phyloP scores from a whole-genome alignment of 2,797 vertebrate genomes.

The Sitta carolinensis region DNA sequence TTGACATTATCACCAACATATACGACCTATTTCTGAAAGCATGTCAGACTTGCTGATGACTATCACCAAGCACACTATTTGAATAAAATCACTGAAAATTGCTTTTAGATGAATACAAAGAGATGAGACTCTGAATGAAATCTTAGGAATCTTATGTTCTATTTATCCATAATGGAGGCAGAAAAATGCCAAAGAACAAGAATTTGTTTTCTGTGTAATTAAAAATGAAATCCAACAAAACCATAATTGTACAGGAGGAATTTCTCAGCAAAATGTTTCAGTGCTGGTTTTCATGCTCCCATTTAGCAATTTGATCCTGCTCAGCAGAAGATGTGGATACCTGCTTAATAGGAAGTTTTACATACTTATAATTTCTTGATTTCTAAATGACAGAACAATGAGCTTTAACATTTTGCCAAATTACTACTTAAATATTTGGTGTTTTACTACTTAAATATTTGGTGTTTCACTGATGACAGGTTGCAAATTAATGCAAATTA shows the following conservation, averaged over 20 bases:
- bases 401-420: background rate
- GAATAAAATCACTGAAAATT: background rate
- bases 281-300: background rate
- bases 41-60: background rate
- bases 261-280: background rate
- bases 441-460: background rate
- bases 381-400: background rate
- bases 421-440: background rate
- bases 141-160: background rate
- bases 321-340: background rate
- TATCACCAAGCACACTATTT: background rate
- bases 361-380: background rate
- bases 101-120: background rate
- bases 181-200: background rate
- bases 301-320: background rate
- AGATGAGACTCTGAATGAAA: background rate
- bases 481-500: constrained; percentile 17
- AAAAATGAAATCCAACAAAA: background rate
- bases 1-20: background rate
- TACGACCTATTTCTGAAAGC: background rate
- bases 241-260: background rate
- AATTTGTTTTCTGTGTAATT: background rate
- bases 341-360: background rate
- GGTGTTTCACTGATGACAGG: background rate
- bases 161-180: background rate